These are phyloP conservation scores for Dolichallabes microphthalmus DNA, from an alignment of 2,113 vertebrate species.

Conservation along the genomic window DNA sequence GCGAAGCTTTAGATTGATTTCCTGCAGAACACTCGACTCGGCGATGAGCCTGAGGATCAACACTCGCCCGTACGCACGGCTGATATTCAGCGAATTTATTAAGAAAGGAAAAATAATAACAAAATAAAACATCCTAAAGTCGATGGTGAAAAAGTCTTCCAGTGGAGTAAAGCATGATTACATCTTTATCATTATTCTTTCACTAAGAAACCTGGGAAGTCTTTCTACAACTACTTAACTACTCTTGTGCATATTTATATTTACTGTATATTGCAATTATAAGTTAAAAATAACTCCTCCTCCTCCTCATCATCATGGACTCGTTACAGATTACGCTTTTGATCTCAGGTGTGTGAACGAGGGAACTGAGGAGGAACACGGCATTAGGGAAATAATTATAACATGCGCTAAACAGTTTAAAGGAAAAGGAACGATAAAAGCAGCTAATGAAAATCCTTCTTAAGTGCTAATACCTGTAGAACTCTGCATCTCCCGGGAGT, in stretches of 20 bases:
- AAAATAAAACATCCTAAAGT: not conserved
- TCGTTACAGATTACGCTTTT: not conserved
- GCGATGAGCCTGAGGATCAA: not conserved
- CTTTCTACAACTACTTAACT: not conserved
- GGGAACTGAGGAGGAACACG: not conserved
- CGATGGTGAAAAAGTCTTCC: not conserved
- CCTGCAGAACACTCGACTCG: not conserved
- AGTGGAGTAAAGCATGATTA: not conserved
- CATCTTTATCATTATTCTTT: too few species aligned
- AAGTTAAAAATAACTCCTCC: not conserved
- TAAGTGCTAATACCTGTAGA: slow-evolving; percentile 7
- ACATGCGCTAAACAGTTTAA: not conserved
- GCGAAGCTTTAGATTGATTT: not conserved
- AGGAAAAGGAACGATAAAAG: not conserved
- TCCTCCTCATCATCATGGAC: too few species aligned
- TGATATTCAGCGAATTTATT: not conserved
- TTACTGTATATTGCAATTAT: not conserved
- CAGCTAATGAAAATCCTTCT: not conserved
- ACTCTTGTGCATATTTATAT: not conserved
- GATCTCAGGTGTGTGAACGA: not conserved
- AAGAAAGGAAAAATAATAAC: not conserved
- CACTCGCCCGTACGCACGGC: not conserved
- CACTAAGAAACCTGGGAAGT: not conserved
- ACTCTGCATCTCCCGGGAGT: not conserved
- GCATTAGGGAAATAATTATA: not conserved